Conservation (phyloP, 2,797 vertebrate genomes). For the Gymnopithys bicolor region DNA sequence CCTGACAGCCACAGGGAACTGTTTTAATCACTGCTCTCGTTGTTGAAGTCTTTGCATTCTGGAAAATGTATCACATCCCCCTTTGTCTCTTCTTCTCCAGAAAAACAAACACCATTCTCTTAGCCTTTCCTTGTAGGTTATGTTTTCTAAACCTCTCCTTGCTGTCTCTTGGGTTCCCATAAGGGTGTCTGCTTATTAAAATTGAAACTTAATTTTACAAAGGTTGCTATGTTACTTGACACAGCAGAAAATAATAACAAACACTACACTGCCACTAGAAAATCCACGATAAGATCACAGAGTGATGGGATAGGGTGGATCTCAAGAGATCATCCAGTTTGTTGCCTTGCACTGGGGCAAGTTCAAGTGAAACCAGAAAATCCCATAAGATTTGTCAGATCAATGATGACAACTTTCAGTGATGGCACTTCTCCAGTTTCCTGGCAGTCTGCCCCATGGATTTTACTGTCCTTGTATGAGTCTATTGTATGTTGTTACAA, state of each 20-base stretch:
- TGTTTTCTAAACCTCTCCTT: conserved; percentile 11
- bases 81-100: neutral
- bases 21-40: conserved; percentile 12
- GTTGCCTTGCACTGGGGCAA: neutral
- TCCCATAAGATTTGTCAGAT: neutral
- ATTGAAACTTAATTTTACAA: conserved; percentile 12
- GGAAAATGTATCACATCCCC: neutral
- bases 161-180: neutral
- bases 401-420: neutral
- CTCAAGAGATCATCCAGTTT: neutral
- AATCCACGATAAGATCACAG: neutral
- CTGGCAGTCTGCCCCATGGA: neutral
- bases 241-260: conserved; percentile 13
- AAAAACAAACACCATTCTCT: neutral
- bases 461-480: neutral
- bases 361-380: neutral
- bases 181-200: conserved; percentile 16
- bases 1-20: neutral
- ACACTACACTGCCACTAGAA: neutral
- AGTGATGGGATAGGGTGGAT: neutral
- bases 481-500: neutral
- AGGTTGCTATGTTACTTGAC: neutral
- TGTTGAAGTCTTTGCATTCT: conserved; percentile 5
- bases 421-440: neutral
- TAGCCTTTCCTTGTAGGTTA: neutral